These are phyloP conservation scores for Caenorhabditis afra DNA, from an alignment of 2,888 invertebrate species.

Conservation along the genomic window DNA sequence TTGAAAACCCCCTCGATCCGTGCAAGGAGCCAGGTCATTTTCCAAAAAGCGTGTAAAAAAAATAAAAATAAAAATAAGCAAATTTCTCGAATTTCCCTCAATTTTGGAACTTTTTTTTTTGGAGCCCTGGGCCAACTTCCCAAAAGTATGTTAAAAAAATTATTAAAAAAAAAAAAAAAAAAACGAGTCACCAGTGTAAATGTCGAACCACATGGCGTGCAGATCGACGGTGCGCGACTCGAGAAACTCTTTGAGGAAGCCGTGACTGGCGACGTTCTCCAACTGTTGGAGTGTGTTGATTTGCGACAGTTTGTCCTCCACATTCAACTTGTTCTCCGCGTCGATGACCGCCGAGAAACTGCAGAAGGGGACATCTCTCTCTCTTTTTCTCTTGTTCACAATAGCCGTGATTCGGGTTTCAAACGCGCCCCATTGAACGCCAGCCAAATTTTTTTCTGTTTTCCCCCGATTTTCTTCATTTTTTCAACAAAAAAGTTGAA, in stretches of 20 bases:
- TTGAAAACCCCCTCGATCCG: no score
- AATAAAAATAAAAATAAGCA: no score
- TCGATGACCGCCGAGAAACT: constrained; percentile 93
- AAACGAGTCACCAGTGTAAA: constrained; percentile 88
- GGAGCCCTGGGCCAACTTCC: no score
- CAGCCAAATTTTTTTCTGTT: no score
- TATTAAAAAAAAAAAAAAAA: not conserved
- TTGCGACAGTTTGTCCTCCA: constrained; percentile 91
- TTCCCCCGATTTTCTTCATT: no score
- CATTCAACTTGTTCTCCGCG: constrained; percentile 88
- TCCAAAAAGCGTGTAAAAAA: no score
- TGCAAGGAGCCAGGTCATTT: no score
- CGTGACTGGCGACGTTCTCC: constrained; percentile 78
- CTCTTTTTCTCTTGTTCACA: not conserved
- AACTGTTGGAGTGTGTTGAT: constrained; percentile 80
- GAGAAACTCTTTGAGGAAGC: constrained; percentile 77
- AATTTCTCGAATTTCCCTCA: no score
- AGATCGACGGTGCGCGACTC: constrained; percentile 71
- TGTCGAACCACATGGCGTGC: constrained; percentile 94
- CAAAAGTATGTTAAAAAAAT: no score
- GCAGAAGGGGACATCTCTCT: no score
- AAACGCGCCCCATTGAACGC: no score
- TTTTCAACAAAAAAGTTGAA: not conserved
- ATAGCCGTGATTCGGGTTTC: not conserved
- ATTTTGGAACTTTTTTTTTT: no score